Evolutionary conservation across 2,888 invertebrate genomes (phyloP).

Genomic region (Drosophila neotestacea): DNA sequence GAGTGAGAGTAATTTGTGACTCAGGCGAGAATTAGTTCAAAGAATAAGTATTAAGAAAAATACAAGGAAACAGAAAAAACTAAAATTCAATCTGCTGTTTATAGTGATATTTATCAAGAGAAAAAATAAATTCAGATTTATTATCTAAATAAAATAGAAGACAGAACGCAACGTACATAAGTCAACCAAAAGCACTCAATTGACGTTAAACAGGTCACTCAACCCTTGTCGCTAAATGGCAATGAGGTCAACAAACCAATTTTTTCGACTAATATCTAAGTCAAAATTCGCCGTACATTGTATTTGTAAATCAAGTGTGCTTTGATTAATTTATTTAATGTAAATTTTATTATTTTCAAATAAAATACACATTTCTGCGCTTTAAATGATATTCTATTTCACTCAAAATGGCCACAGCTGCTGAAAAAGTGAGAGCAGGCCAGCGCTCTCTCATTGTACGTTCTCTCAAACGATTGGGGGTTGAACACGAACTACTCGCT

Average conservation of each 20-base stretch:
- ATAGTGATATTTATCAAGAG: neutral
- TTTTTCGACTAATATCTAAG: conserved; percentile 17
- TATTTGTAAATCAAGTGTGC: conserved; percentile 21
- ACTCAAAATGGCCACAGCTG: conserved; percentile 67
- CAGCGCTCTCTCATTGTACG: conserved; percentile 15
- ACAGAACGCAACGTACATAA: neutral
- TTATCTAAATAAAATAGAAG: conserved; percentile 16
- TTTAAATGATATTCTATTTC: conserved; percentile 20
- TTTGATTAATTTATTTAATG: conserved; percentile 7
- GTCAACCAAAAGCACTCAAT: conserved; percentile 36
- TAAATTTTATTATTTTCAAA: neutral
- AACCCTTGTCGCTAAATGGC: conserved; percentile 55
- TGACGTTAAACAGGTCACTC: conserved; percentile 68
- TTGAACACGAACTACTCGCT: conserved; percentile 37
- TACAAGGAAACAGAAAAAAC: neutral
- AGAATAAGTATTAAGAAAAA: neutral
- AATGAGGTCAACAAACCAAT: conserved; percentile 80
- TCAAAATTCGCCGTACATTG: conserved; percentile 15
- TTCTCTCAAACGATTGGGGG: conserved; percentile 40
- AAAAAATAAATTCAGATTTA: conserved; percentile 6
- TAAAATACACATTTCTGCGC: conserved; percentile 5
- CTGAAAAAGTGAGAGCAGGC: conserved; percentile 13
- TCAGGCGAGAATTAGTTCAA: conserved; percentile 35
- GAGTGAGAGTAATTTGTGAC: conserved; percentile 48
- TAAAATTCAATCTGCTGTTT: conserved; percentile 11